Base-by-base conservation (phyloP, 2,888 invertebrate species). In the Odontocolon sp. region DNA sequence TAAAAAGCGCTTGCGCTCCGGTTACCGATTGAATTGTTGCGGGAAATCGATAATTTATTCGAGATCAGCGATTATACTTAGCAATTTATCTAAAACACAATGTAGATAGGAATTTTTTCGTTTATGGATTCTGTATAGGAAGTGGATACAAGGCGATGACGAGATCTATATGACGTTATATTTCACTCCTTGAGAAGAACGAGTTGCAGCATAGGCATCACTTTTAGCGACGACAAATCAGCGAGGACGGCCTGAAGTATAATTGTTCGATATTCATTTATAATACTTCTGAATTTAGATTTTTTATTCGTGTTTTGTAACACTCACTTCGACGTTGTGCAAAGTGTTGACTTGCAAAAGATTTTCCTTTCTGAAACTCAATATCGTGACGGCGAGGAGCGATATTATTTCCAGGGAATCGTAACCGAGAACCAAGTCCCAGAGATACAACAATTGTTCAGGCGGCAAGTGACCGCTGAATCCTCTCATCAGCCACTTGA, bases 401-500 rank as follows among this genome's bases (percentile, higher is more conserved):
- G 98, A 94, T 66, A 99, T 92, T 36, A 98, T 94, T 91, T 98
- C 98, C 72, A 98, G 91, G 4, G 97, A 97, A 90, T 98, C 97
- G 89, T 97, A 98, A 2, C 97, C 98, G 8, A 99, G 92, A 66
- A 97, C 93, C 83, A 98, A 92, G 90, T 99, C 99, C 99, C 99
- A 99, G 9, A 99, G 92, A 42, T 96, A 94, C 2, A 99, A 91
- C 0, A 99, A 92, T 90, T 99, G 98, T 86, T 98, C 97, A 0
- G 97, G 97, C 0, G 97, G 96, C 54, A 99, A 92, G 87, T 97
- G 97, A 0, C 99, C 99, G 84, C 98, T 98, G 90, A 98, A 99
- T 1, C 97, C 98, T 79, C 98, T 92, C 95, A 99, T 98, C 50
- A 99, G 91, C 98, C 99, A 99, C 90, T 98, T 98, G 89, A 98